phyloP scores from a whole-genome alignment of 1,140 invertebrate genomes.

The Melanaphis sacchari region DNA sequence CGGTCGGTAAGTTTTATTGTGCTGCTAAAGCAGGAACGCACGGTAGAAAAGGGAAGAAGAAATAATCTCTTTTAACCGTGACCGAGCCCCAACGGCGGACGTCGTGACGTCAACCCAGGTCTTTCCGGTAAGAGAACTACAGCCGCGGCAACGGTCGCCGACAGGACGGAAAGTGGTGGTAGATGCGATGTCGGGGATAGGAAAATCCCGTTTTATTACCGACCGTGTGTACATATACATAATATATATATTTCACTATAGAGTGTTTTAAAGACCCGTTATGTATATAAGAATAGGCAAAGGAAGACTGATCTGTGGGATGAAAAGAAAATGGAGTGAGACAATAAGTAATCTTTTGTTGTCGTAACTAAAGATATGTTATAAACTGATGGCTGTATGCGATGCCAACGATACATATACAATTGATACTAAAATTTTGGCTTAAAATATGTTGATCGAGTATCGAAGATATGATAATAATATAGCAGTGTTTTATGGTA shows the following conservation, averaged over 20 bases:
- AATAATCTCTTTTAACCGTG: constrained; percentile 36
- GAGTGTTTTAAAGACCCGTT: not conserved
- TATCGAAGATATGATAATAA: not conserved
- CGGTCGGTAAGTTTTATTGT: constrained; percentile 35
- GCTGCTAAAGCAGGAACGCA: not conserved
- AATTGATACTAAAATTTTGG: not conserved
- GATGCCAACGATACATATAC: not conserved
- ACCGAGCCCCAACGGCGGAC: not conserved
- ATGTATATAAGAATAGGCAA: not conserved
- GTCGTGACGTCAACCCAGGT: constrained; percentile 2
- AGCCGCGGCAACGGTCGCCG: not conserved
- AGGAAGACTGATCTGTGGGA: not conserved
- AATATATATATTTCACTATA: not conserved
- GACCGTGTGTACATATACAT: not conserved
- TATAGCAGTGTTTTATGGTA: too few species aligned
- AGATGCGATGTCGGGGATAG: not conserved
- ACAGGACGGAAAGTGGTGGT: not conserved
- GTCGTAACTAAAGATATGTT: not conserved
- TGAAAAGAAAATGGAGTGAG: not conserved
- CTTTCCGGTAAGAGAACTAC: not conserved
- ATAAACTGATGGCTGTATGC: too few species aligned
- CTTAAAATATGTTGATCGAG: not conserved
- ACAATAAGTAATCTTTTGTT: not conserved
- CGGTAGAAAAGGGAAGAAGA: not conserved
- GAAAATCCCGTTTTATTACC: not conserved